These are phyloP conservation scores for Melanotaenia parkinsoni DNA, from an alignment of 2,797 vertebrate genomes.

Conservation along the genomic window DNA sequence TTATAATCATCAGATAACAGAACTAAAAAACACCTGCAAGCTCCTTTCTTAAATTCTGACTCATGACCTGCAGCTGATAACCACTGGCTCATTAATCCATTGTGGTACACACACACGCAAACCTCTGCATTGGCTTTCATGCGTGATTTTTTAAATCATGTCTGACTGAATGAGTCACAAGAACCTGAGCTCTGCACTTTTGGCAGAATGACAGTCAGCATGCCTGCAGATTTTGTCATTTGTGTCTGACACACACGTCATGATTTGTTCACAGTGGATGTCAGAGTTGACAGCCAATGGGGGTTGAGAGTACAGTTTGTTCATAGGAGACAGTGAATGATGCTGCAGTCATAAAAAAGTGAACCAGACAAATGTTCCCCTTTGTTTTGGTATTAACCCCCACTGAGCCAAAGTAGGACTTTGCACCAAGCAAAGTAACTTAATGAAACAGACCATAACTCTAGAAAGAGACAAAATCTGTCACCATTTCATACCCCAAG, in stretches of 20 bases:
- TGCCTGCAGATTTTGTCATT: slow-evolving; percentile 29
- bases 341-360: background rate
- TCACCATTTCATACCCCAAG: too few relatives aligned
- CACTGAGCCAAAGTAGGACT: too few relatives aligned
- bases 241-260: slow-evolving; percentile 27
- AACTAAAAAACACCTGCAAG: slow-evolving; percentile 8
- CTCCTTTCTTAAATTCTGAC: background rate
- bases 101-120: slow-evolving; percentile 5
- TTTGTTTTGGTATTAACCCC: background rate
- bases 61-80: slow-evolving; percentile 14
- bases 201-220: slow-evolving; percentile 31
- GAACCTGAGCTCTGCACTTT: slow-evolving; percentile 28
- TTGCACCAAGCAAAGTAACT: too few relatives aligned
- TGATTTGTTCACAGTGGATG: slow-evolving; percentile 12
- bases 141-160: slow-evolving; percentile 10
- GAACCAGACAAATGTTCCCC: background rate
- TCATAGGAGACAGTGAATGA: background rate
- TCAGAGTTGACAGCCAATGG: slow-evolving; percentile 26
- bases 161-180: slow-evolving; percentile 17
- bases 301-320: slow-evolving; percentile 1
- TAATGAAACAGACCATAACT: too few relatives aligned
- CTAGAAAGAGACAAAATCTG: too few relatives aligned
- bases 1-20: background rate
- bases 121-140: background rate
- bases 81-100: slow-evolving; percentile 6